Evolutionary conservation across 37 sponge, comb jelly and placozoan species (phyloP), one percentile per base, ranked within the genome.

Genomic region (Spongilla lacustris): DNA sequence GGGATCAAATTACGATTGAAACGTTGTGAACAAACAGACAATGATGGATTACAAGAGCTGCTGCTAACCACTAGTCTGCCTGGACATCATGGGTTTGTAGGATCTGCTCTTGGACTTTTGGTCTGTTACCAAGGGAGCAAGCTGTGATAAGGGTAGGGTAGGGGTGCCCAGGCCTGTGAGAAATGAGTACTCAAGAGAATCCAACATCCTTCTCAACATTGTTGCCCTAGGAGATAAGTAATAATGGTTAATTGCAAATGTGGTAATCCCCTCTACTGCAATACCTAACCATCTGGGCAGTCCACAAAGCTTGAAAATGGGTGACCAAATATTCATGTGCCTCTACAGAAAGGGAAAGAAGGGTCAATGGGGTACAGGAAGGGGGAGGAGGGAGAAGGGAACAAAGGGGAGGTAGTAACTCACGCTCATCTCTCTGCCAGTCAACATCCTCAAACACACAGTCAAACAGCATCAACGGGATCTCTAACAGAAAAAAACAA

Each of bases 391-490:
- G 8, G 8, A 10, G 46, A 4, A 46, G 4, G 8, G 8, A 46
- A 10, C 4, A 46, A 46, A 8, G 46, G 8, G 46, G 46, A 46
- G 8, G 4, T 46, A 46, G 46, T 46, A 4, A 70, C 72, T 11
- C n/a, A 14, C 67, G 30, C 28, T 81, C 85, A 49, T 80, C 74
- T 36, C 71, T 41, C 74, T 79, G 36, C 98, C 98, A 98, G 4
- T 83, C 49, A 30, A 98, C 50, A 66, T 87, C 97, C 68, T 98
- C 95, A 79, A 85, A 98, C 30, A 58, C 91, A 68, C 89, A 92
- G 66, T 95, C 95, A 72, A 79, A 95, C n/a, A 97, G 89, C 10
- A 97, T 78, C 24, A 95, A 89, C 11, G 94, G 91, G 26, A 88
- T 22, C 31, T 93, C 90, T 87, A 32, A 67, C 49, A 85, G 4